Conservation (phyloP, 2,113 vertebrate species). For the Arenaria interpres region DNA sequence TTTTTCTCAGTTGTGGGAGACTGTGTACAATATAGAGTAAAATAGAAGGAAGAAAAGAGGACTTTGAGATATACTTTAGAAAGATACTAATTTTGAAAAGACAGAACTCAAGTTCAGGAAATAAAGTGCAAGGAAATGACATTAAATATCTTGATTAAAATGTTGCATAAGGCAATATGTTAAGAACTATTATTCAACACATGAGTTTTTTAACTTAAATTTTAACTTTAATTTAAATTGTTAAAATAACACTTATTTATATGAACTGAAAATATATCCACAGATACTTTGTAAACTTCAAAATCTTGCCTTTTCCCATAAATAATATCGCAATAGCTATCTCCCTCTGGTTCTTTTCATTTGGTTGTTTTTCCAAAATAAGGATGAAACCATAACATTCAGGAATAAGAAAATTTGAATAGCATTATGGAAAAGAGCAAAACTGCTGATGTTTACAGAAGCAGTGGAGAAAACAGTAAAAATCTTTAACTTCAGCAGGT, state of each 20-base stretch:
- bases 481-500: background rate
- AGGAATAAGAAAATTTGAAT: background rate
- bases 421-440: background rate
- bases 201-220: background rate
- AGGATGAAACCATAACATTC: background rate
- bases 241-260: background rate
- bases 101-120: background rate
- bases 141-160: background rate
- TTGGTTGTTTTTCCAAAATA: background rate
- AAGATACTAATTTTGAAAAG: background rate
- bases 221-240: background rate
- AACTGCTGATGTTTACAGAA: background rate
- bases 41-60: background rate
- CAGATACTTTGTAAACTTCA: background rate
- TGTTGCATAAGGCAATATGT: background rate
- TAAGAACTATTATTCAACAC: background rate
- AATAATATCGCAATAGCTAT: background rate
- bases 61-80: background rate
- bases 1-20: background rate
- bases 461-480: background rate
- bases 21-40: background rate
- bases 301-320: background rate
- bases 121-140: background rate
- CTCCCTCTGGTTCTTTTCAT: background rate
- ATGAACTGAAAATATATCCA: background rate